A percentile compares a stretch with the other conserved stretches of the same genome.
Evolutionary conservation across 2,888 invertebrate genomes (phyloP).

Genomic region (Metallyticus violacea): DNA sequence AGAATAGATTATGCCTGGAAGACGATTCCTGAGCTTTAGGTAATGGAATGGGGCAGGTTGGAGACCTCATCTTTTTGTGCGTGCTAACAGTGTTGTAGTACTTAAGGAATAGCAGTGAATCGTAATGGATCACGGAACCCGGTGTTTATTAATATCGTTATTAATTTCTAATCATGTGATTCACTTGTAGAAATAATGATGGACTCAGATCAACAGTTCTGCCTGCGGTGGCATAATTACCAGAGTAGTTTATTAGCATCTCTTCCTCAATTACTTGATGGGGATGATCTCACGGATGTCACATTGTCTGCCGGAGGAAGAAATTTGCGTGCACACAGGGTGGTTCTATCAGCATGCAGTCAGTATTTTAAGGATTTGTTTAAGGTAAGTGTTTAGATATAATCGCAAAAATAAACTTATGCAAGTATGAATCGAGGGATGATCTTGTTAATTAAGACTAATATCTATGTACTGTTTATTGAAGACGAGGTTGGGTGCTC

Average conservation of each 20-base stretch:
- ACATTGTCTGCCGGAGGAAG: constrained; percentile 82
- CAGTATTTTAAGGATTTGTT: constrained; percentile 86
- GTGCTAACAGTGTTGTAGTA: background rate
- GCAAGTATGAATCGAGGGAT: no score
- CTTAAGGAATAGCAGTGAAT: background rate
- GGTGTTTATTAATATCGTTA: background rate
- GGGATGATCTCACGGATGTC: constrained; percentile 81
- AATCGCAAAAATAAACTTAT: no score
- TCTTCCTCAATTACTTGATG: constrained; percentile 72
- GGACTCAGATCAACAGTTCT: constrained; percentile 65
- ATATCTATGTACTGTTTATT: no score
- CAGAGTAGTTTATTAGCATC: constrained; percentile 73
- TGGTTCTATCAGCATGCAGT: constrained; percentile 86
- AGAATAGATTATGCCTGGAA: constrained; percentile 25
- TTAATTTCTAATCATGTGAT: background rate
- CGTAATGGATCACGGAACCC: background rate
- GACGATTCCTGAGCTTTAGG: background rate
- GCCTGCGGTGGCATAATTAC: constrained; percentile 82
- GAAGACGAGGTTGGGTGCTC: no score
- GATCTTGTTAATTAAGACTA: no score
- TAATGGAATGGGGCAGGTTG: background rate
- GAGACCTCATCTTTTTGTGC: background rate
- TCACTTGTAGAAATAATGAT: constrained; percentile 12
- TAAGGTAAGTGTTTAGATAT: constrained; percentile 54
- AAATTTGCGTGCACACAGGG: constrained; percentile 79